Evolutionary conservation across 2,797 vertebrate genomes (phyloP), one percentile per base, ranked within the genome.

Genomic region (Australoheros facetus): DNA sequence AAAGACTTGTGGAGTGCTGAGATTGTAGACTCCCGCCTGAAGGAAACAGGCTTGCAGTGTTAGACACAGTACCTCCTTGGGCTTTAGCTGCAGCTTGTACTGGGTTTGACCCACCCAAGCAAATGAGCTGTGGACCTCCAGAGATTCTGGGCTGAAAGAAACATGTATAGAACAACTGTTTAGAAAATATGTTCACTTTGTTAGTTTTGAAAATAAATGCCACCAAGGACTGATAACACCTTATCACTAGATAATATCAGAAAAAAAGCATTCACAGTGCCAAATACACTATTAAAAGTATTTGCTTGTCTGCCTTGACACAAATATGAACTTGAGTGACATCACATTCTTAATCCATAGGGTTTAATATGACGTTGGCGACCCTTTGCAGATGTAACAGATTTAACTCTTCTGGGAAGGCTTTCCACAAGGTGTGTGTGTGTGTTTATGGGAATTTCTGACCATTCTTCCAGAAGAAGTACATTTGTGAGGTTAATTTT

Each of bases 71-170:
- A 97, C 95, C 88, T 98, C 96, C 82, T 96, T 96, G 45, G 97
- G 94, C 87, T 94, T 93, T 69, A 99, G 95, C 23, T 96, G 96
- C 82, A 98, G 95, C 88, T 97, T 97, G 92, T 98, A 97, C 69
- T 97, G 97, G 4, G 96, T 98, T 93, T 99, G 97, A 56, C 98
- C 98, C 79, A 99, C 96, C 98, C 98, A 99, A 0, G 97, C 96
- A 87, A 99, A 99, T 0, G 96, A 96, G 74, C 96, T 96, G 70
- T 98, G 97, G 75, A 96, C 93, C 91, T 98, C 98, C 86, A 80
- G 9, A 54, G 79, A 75, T 59, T 94, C 93, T 0, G 78, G 16
- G 58, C 92, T 94, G 76, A 7, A 79, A 64, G 55, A 57, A 5
- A 62, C 6, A 86, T 2, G 13, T 10, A 55, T 7, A 12, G 14